These are phyloP conservation scores for Charina bottae DNA, from an alignment of 2,113 vertebrate species.

Conservation along the genomic window DNA sequence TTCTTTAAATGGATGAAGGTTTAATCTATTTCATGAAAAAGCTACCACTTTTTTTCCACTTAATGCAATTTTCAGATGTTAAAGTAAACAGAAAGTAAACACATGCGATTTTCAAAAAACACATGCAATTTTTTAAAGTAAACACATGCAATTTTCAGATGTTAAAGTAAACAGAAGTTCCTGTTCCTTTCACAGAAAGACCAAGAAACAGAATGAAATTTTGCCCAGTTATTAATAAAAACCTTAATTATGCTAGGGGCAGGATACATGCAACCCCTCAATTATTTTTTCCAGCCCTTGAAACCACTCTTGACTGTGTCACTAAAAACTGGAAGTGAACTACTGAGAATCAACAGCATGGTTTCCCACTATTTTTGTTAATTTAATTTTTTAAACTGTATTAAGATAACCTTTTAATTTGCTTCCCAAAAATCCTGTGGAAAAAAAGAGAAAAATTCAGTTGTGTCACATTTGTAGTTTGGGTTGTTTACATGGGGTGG, in stretches of 20 bases:
- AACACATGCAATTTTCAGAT: background rate
- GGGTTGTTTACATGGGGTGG: background rate
- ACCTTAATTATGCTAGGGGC: background rate
- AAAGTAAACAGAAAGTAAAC: background rate
- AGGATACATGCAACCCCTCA: background rate
- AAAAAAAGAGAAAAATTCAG: background rate
- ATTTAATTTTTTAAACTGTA: background rate
- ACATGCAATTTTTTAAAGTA: no score
- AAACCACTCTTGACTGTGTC: background rate
- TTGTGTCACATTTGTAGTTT: background rate
- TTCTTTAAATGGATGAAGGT: background rate
- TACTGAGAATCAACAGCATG: background rate
- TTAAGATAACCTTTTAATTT: background rate
- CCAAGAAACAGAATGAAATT: background rate
- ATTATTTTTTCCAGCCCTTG: background rate
- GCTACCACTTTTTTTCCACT: background rate
- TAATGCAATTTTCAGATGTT: background rate
- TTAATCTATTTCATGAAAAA: background rate
- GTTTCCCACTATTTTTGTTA: background rate
- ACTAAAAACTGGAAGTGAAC: background rate
- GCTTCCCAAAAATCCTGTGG: background rate
- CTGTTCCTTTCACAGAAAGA: background rate
- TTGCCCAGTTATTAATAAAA: background rate
- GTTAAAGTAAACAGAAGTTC: background rate
- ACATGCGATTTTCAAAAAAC: no score